phyloP scores from a whole-genome alignment of 2,888 invertebrate genomes.

The Pyrrhopygopsis socrates region DNA sequence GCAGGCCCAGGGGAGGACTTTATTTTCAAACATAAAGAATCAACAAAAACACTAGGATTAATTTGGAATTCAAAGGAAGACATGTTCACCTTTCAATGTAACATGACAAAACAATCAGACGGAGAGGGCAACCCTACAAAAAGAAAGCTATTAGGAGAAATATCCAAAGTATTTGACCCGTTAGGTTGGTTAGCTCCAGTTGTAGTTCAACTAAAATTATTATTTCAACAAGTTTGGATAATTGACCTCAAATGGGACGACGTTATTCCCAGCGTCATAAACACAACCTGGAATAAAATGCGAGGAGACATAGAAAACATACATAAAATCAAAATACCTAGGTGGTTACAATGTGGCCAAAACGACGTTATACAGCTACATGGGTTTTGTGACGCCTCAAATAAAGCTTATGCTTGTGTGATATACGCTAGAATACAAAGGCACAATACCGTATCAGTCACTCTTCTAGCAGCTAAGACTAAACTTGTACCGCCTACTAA shows the following conservation, averaged over 20 bases:
- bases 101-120: background rate
- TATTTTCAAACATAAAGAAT: background rate
- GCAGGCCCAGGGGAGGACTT: background rate
- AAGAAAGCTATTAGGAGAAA: background rate
- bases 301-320: background rate
- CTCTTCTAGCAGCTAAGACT: background rate
- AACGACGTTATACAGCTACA: background rate
- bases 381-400: background rate
- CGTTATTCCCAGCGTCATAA: background rate
- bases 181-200: background rate
- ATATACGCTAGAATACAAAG: background rate
- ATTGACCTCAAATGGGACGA: background rate
- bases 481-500: background rate
- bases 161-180: background rate
- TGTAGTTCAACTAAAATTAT: background rate
- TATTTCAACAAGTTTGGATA: background rate
- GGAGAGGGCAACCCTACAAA: background rate
- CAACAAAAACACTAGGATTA: background rate
- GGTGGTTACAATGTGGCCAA: background rate
- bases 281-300: background rate
- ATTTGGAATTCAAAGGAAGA: background rate
- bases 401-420: background rate
- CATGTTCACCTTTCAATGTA: background rate
- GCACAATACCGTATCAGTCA: background rate
- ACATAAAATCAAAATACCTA: background rate